Percentiles rank a stretch among this genome's conserved stretches.
Conservation (phyloP, 2,797 vertebrate species). For the Brachyalestes nurse region DNA sequence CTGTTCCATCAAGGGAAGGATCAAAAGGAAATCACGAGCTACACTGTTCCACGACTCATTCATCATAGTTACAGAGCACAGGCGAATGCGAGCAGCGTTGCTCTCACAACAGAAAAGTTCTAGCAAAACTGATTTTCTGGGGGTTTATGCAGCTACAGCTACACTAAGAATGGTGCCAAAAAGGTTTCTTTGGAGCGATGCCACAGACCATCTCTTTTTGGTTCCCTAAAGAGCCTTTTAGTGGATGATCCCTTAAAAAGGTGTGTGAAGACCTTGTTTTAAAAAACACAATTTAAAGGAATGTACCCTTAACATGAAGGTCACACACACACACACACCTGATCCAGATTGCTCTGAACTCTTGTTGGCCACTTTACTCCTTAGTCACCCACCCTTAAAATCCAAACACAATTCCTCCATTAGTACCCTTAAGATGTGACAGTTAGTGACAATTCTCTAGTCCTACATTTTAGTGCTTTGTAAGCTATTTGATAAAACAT, state of each 20-base stretch:
- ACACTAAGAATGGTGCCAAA: neutral
- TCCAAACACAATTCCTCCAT: neutral
- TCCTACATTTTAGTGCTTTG: neutral
- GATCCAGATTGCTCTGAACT: too few species aligned
- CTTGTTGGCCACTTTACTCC: too few species aligned
- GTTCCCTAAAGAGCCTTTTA: neutral
- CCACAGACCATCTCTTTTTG: neutral
- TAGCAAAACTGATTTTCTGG: neutral
- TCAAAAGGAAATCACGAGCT: slow-evolving; percentile 9
- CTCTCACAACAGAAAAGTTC: neutral
- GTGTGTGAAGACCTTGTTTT: too few species aligned
- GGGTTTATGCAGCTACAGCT: neutral
- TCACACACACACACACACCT: too few species aligned
- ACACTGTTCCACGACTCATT: neutral
- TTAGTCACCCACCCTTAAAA: neutral
- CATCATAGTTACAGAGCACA: neutral
- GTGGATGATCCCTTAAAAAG: too few species aligned
- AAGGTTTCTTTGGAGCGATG: neutral
- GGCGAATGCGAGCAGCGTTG: neutral
- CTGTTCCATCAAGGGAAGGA: slow-evolving; percentile 23
- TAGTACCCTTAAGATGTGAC: neutral
- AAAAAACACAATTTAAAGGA: neutral
- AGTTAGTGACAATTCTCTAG: neutral
- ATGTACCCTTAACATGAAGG: too few species aligned
- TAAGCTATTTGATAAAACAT: neutral